Evolutionary conservation across 2,797 vertebrate species (phyloP).

Genomic region (Schizopygopsis malacanthus): DNA sequence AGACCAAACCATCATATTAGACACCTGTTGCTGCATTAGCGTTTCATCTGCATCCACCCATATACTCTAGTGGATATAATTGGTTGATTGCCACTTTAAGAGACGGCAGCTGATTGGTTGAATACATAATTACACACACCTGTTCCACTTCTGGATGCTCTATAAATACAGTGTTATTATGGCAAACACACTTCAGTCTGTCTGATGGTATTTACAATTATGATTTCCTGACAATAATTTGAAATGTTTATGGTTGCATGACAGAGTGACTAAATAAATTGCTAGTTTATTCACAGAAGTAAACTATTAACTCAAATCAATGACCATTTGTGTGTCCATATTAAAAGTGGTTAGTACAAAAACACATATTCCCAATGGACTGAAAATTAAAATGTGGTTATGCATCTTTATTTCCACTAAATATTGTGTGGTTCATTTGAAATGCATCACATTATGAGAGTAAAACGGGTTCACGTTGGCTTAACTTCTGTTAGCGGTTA

Average conservation of each 20-base stretch:
- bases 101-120: constrained; percentile 37
- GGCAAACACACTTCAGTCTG: not conserved
- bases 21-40: constrained; percentile 1
- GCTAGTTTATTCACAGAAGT: not conserved
- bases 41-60: not conserved
- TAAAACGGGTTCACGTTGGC: not conserved
- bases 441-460: not conserved
- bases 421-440: not conserved
- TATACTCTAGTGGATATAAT: not conserved
- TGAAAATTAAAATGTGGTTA: not conserved
- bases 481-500: not conserved
- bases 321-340: not conserved
- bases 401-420: not conserved
- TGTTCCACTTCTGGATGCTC: not conserved
- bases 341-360: not conserved
- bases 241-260: not conserved
- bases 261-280: not conserved
- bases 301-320: not conserved
- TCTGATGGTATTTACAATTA: not conserved
- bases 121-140: constrained; percentile 34
- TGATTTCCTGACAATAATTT: not conserved
- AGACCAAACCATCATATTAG: not conserved
- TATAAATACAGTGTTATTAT: not conserved
- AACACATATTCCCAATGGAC: not conserved
- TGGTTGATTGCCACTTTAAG: constrained; percentile 24